Conservation (phyloP, 2,888 invertebrate genomes). For the Tubiluchus corallicola region DNA sequence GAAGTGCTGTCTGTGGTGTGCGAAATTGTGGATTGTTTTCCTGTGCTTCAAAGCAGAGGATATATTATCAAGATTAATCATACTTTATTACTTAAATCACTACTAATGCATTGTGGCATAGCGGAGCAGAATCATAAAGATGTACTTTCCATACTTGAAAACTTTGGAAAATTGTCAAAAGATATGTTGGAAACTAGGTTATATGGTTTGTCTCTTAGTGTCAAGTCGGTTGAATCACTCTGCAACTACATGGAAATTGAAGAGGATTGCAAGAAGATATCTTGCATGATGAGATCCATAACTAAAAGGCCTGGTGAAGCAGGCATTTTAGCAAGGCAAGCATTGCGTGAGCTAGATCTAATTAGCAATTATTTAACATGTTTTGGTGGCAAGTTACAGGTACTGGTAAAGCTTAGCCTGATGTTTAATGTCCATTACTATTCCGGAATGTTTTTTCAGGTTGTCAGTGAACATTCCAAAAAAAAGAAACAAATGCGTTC, state of each 20-base stretch:
- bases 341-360: conserved; percentile 50
- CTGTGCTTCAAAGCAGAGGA: conserved; percentile 32
- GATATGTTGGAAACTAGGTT: conserved; percentile 50
- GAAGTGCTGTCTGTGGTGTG: conserved; percentile 60
- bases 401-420: conserved; percentile 39
- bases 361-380: conserved; percentile 48
- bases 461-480: conserved; percentile 37
- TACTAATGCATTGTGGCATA: conserved; percentile 60
- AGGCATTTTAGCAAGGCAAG: conserved; percentile 40
- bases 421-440: conserved; percentile 42
- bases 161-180: conserved; percentile 44
- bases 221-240: conserved; percentile 43
- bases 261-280: conserved; percentile 39
- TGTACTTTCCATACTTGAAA: conserved; percentile 22
- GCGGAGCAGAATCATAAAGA: conserved; percentile 35
- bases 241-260: conserved; percentile 48
- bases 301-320: conserved; percentile 46
- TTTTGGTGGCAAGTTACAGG: conserved; percentile 35
- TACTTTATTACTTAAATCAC: conserved; percentile 34
- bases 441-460: conserved; percentile 47
- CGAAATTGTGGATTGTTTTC: conserved; percentile 50
- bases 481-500: conserved; percentile 33
- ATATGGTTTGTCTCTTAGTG: conserved; percentile 45
- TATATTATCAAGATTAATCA: conserved; percentile 26
- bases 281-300: conserved; percentile 41